Percentiles rank a stretch among this genome's conserved stretches.
Conservation (phyloP, 2,113 vertebrate genomes). For the Felis chaus region DNA sequence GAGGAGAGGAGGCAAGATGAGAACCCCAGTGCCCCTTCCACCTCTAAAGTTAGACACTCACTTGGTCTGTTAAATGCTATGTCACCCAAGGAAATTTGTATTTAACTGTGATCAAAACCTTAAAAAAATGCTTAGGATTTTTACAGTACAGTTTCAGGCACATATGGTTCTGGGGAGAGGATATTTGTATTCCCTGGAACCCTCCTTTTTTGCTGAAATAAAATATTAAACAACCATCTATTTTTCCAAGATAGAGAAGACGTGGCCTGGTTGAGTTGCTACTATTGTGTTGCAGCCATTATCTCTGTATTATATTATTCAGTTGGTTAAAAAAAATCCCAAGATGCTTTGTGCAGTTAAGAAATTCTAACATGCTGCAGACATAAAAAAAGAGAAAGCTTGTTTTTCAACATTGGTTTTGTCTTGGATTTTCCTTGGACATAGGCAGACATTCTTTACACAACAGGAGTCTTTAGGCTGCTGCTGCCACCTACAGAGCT, state of each 20-base stretch:
- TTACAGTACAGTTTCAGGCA: neutral
- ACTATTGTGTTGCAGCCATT: neutral
- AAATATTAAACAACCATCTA: neutral
- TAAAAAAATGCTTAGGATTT: neutral
- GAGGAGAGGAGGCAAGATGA: neutral
- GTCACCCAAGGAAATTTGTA: neutral
- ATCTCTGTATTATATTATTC: neutral
- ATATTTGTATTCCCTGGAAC: neutral
- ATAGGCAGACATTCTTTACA: neutral
- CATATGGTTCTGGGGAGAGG: neutral
- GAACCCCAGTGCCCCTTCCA: neutral
- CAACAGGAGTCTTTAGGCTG: slow-evolving; percentile 61
- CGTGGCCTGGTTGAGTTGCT: neutral
- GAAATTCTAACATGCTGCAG: neutral
- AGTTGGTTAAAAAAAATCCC: neutral
- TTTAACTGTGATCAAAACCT: neutral
- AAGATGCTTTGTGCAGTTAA: neutral
- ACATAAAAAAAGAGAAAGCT: slow-evolving; percentile 34
- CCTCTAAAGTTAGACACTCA: neutral
- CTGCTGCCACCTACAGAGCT: slow-evolving; percentile 83
- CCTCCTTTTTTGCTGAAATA: neutral
- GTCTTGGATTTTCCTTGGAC: slow-evolving; percentile 35
- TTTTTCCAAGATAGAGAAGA: neutral
- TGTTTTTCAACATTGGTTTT: slow-evolving; percentile 44
- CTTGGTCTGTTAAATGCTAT: neutral